These are phyloP conservation scores for Leptobrachium leishanense DNA, from an alignment of 2,113 vertebrate genomes.

Conservation along the genomic window DNA sequence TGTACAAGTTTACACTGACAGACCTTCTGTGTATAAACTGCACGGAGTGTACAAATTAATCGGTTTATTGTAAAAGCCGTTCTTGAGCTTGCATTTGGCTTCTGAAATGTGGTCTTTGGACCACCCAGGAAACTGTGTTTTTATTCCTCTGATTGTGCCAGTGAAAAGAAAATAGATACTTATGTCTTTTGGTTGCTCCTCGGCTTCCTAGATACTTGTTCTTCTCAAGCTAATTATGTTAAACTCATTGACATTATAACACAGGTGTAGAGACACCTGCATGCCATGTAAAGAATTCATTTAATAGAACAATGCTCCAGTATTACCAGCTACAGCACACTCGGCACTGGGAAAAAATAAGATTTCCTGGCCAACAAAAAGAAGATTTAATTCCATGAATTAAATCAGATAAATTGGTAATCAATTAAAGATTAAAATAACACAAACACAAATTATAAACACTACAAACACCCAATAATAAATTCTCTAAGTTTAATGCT, in stretches of 20 bases:
- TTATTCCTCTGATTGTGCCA: constrained; percentile 62
- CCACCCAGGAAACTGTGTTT: constrained; percentile 68
- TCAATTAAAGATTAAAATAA: no score
- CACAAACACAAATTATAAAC: no score
- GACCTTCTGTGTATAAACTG: constrained; percentile 18
- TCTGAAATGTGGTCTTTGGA: constrained; percentile 50
- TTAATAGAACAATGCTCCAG: constrained; percentile 21
- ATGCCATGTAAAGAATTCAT: constrained; percentile 55
- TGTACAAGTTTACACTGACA: constrained; percentile 32
- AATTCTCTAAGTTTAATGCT: no score
- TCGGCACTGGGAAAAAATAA: background rate
- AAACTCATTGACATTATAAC: constrained; percentile 42
- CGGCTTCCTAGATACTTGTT: constrained; percentile 6
- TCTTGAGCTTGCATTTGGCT: background rate
- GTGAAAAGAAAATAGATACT: constrained; percentile 59
- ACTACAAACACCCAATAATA: no score
- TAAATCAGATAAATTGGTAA: no score
- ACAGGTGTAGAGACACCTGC: constrained; percentile 68
- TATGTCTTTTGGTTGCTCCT: constrained; percentile 53
- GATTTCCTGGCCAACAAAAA: no score
- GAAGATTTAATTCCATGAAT: no score
- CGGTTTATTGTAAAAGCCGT: constrained; percentile 28
- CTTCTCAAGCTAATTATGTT: constrained; percentile 60
- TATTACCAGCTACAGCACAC: constrained; percentile 12
- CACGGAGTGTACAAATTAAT: constrained; percentile 16